Evolutionary conservation across 2,888 invertebrate genomes (phyloP).

Genomic region (Tipula vernalis): DNA sequence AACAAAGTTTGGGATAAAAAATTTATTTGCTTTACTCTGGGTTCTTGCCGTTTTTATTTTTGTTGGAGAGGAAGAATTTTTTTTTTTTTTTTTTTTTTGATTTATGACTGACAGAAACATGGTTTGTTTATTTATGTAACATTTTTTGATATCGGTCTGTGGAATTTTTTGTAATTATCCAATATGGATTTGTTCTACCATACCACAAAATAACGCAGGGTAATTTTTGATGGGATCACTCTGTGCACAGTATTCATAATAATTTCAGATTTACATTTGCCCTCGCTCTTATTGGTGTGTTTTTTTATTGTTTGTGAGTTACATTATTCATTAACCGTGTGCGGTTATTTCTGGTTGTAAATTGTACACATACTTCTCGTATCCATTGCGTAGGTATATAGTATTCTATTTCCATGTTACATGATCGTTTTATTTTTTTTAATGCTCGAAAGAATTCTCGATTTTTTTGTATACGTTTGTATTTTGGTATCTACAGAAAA

Average conservation of each 20-base stretch:
- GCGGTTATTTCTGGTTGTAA: background rate
- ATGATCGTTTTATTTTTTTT: background rate
- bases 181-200: background rate
- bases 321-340: background rate
- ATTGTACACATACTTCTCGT: background rate
- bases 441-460: background rate
- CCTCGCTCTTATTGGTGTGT: background rate
- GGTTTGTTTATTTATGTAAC: background rate
- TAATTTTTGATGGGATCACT: too few relatives aligned
- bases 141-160: background rate
- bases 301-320: background rate
- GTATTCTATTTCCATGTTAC: background rate
- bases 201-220: too few relatives aligned
- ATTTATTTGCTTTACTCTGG: background rate
- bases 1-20: background rate
- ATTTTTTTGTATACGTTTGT: background rate
- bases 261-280: background rate
- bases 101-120: constrained; percentile 4
- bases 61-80: background rate
- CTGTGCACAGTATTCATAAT: background rate
- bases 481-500: background rate
- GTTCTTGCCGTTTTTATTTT: background rate
- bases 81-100: background rate
- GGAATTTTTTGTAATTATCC: background rate
- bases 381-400: background rate